Conservation (phyloP, 2,888 invertebrate species). For the Tinea trinotella region DNA sequence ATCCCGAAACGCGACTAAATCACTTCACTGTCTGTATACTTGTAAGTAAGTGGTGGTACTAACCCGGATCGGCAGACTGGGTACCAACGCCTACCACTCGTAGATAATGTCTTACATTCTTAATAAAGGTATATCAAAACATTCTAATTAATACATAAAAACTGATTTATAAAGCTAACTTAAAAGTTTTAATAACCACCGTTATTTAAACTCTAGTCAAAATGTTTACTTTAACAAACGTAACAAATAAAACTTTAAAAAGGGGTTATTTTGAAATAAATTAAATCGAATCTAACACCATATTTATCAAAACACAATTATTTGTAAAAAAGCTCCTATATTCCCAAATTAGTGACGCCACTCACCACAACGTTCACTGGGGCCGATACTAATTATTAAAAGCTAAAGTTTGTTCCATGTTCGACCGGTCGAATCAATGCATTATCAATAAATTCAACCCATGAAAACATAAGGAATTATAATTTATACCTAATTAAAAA, state of each 20-base stretch:
- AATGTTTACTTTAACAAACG: slow-evolving; percentile 36
- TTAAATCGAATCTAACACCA: slow-evolving; percentile 57
- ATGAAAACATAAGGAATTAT: no score
- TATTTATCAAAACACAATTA: slow-evolving; percentile 63
- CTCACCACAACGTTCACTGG: slow-evolving; percentile 39
- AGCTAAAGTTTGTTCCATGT: slow-evolving; percentile 28
- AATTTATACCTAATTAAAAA: no score
- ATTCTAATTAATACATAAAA: no score
- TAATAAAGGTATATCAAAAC: no score
- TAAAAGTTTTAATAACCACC: background rate
- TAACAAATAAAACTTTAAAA: slow-evolving; percentile 32
- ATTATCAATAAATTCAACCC: no score
- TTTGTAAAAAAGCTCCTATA: slow-evolving; percentile 51
- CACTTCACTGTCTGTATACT: no score
- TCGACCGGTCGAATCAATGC: slow-evolving; percentile 3
- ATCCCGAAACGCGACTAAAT: no score
- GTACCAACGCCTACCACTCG: no score
- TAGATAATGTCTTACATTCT: no score
- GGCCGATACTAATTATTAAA: slow-evolving; percentile 59
- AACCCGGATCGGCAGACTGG: no score
- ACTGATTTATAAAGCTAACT: no score
- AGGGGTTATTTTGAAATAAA: slow-evolving; percentile 52
- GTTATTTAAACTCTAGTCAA: slow-evolving; percentile 23
- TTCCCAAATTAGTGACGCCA: slow-evolving; percentile 67
- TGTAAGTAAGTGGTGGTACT: no score